Evolutionary conservation across 1,140 invertebrate genomes (phyloP).

Genomic region (Formica exsecta): DNA sequence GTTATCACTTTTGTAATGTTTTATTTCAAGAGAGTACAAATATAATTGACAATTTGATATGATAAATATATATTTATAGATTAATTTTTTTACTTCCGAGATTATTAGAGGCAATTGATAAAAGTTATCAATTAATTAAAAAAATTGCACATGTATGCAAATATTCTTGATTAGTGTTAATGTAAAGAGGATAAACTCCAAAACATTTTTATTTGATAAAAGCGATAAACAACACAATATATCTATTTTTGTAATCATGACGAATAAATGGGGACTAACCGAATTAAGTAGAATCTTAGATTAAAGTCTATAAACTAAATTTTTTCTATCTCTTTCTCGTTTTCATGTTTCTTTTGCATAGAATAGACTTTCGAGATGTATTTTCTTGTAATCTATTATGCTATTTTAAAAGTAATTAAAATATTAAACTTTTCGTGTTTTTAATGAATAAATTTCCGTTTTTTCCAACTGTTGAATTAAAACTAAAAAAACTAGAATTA

Average conservation of each 20-base stretch:
- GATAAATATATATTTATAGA: background rate
- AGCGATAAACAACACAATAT: conserved; percentile 8
- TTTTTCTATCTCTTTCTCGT: background rate
- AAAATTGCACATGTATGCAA: background rate
- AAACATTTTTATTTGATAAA: conserved; percentile 1
- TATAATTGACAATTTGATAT: background rate
- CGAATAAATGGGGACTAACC: background rate
- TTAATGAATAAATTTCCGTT: background rate
- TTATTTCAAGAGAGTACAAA: conserved; percentile 1
- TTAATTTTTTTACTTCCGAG: background rate
- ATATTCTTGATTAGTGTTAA: conserved; percentile 26
- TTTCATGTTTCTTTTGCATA: background rate
- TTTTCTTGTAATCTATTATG: background rate
- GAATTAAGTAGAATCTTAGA: background rate
- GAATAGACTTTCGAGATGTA: background rate
- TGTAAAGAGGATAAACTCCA: conserved; percentile 9
- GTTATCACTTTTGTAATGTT: background rate
- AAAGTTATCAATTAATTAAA: conserved; percentile 28
- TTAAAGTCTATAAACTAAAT: background rate
- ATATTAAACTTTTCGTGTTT: background rate
- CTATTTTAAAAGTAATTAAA: background rate
- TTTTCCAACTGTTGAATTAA: background rate
- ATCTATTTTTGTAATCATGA: background rate
- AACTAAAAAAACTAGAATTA: background rate
- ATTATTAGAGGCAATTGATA: conserved; percentile 19